These are phyloP conservation scores for Dicaeum eximium DNA, from an alignment of 2,113 vertebrate genomes.

Conservation along the genomic window DNA sequence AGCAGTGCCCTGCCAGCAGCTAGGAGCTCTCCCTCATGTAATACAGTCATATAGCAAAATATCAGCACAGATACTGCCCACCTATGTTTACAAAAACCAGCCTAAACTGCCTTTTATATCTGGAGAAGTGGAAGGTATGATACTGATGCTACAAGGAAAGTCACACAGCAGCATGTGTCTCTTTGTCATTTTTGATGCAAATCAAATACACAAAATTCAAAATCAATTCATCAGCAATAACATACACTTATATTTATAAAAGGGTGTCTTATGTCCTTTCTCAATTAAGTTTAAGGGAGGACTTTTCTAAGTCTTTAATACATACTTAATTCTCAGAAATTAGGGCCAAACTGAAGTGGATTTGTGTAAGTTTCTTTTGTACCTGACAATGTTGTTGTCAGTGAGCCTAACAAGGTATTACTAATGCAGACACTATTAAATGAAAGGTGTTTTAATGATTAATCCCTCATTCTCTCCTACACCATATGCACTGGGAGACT, in stretches of 20 bases:
- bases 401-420: background rate
- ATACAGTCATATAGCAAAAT: background rate
- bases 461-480: background rate
- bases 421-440: background rate
- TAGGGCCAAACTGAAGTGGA: background rate
- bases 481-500: background rate
- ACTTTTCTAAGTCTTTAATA: background rate
- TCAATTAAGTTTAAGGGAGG: background rate
- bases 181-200: background rate
- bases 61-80: background rate
- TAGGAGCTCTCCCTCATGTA: background rate
- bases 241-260: background rate
- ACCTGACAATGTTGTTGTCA: fast-evolving
- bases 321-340: background rate
- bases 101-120: background rate
- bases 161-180: fast-evolving
- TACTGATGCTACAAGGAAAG: background rate
- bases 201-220: background rate
- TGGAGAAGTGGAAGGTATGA: background rate
- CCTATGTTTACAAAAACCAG: background rate
- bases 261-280: background rate
- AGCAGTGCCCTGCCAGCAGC: background rate
- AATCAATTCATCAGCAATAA: background rate
- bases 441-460: background rate
- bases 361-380: background rate